These are phyloP conservation scores for Macroglossus sobrinus DNA, from an alignment of 2,113 vertebrate species.

Conservation along the genomic window DNA sequence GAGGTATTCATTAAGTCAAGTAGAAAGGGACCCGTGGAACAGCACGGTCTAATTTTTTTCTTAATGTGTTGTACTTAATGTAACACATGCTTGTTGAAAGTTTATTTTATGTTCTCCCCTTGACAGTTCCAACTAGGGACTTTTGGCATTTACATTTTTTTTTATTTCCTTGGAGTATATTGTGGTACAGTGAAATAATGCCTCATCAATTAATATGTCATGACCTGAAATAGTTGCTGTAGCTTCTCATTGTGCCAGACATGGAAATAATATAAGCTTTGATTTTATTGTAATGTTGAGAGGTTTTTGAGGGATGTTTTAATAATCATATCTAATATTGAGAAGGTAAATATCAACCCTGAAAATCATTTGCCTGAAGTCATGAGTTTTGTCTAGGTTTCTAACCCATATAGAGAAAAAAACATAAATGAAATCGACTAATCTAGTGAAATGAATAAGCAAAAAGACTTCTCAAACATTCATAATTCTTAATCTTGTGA, in stretches of 20 bases:
- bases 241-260: neutral
- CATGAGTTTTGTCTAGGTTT: neutral
- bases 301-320: neutral
- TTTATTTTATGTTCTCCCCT: neutral
- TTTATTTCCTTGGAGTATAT: neutral
- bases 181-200: neutral
- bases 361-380: neutral
- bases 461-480: neutral
- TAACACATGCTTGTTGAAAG: neutral
- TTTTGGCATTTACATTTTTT: neutral
- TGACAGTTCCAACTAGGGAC: neutral
- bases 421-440: neutral
- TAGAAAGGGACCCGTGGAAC: neutral
- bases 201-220: neutral
- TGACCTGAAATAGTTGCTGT: neutral
- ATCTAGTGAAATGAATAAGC: neutral
- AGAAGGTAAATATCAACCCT: neutral
- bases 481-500: slow-evolving; percentile 22
- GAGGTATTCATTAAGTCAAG: neutral
- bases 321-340: neutral
- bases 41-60: neutral
- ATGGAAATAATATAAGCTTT: neutral
- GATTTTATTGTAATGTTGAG: slow-evolving; percentile 5
- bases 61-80: neutral
- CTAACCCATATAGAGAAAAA: neutral